Evolutionary conservation across 2,113 vertebrate species (phyloP).

Genomic region (Cranoglanis bouderius): DNA sequence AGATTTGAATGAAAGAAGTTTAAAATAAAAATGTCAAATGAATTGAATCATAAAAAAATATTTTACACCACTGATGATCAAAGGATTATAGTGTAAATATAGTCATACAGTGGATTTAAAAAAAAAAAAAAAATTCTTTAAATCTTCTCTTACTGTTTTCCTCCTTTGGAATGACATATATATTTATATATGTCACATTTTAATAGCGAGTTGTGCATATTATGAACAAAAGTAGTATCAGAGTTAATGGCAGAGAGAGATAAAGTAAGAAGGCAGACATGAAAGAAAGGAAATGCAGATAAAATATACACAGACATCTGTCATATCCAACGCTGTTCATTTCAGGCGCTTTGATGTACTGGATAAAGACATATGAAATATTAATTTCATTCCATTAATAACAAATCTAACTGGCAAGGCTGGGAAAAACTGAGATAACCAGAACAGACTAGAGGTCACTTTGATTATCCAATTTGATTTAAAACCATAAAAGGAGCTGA

Average conservation of each 20-base stretch:
- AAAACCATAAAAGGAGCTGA: background rate
- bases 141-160: too few species aligned
- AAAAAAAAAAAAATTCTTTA: too few species aligned
- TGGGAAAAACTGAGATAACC: background rate
- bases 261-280: background rate
- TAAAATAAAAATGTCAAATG: too few species aligned
- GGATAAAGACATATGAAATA: constrained; percentile 54
- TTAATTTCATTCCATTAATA: constrained; percentile 59
- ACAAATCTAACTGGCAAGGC: constrained; percentile 39
- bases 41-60: too few species aligned
- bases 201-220: background rate
- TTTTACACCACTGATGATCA: background rate
- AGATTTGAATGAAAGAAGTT: too few species aligned
- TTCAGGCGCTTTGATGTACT: constrained; percentile 45
- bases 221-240: background rate
- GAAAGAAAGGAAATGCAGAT: constrained; percentile 35
- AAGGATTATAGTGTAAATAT: background rate
- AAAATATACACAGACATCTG: constrained; percentile 45
- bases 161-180: background rate
- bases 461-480: background rate
- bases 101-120: background rate
- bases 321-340: constrained; percentile 25
- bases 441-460: constrained; percentile 15
- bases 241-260: background rate
- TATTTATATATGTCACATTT: background rate